Conservation (phyloP, 2,113 vertebrate genomes). For the Anas platyrhynchos region DNA sequence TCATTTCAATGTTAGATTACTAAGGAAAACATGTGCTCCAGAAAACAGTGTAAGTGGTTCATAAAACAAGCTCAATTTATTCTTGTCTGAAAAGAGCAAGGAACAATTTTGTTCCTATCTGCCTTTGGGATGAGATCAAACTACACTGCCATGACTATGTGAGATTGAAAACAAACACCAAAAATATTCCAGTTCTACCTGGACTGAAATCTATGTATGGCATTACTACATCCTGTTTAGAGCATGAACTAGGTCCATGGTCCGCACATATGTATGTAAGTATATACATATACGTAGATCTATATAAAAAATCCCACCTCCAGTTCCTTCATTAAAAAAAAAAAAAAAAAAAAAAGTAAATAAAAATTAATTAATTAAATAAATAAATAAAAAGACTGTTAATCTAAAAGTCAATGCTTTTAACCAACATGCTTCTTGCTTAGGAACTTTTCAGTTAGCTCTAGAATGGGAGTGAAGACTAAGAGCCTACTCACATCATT, state of each 20-base stretch:
- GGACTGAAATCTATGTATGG: background rate
- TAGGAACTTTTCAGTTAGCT: background rate
- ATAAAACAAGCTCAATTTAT: background rate
- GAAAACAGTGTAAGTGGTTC: background rate
- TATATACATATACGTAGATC: too few species aligned
- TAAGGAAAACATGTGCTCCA: background rate
- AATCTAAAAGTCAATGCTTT: background rate
- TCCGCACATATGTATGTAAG: background rate
- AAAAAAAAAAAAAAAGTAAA: background rate
- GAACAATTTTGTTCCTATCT: background rate
- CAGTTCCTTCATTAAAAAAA: background rate
- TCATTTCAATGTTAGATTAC: background rate
- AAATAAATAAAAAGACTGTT: background rate
- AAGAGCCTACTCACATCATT: background rate
- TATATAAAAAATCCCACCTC: background rate
- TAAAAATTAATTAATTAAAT: too few species aligned
- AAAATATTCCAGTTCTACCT: background rate
- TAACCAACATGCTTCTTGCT: background rate
- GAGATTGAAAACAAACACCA: background rate
- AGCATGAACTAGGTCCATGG: background rate
- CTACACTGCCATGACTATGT: background rate
- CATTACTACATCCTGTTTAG: background rate
- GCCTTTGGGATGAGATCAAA: background rate
- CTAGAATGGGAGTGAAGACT: background rate
- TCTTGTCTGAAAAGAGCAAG: background rate